Evolutionary conservation across 30 jellyfish, hydroid and myxozoan genomes (phyloP).

Genomic region (Rhopilema esculentum): DNA sequence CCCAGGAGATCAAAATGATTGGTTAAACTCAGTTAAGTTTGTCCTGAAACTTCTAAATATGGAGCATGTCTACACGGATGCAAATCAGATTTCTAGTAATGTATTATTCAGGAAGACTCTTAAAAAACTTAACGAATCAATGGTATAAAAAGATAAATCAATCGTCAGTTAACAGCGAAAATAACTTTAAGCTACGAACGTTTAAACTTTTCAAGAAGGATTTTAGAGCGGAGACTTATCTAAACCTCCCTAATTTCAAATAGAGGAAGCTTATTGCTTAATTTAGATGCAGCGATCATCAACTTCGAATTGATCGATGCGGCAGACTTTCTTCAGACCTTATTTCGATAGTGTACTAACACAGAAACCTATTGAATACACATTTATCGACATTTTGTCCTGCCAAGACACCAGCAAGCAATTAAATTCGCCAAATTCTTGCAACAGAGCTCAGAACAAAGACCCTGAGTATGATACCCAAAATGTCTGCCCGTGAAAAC

Average conservation of each 20-base stretch:
- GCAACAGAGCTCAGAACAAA: conserved; percentile 33
- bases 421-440: neutral
- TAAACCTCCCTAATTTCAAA: no score
- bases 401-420: conserved; percentile 33
- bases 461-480: conserved; percentile 16
- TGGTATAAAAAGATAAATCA: neutral
- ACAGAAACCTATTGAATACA: neutral
- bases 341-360: conserved; percentile 3
- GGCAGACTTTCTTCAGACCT: neutral
- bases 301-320: no score
- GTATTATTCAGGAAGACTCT: neutral
- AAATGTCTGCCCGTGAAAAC: neutral
- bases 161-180: conserved; percentile 13
- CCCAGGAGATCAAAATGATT: conserved; percentile 27
- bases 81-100: neutral
- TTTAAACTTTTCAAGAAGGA: conserved; percentile 24
- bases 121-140: neutral
- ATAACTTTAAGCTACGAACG: conserved; percentile 32
- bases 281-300: no score
- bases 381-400: conserved; percentile 5
- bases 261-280: no score
- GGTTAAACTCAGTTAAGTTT: neutral
- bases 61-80: neutral
- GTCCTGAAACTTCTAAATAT: neutral
- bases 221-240: conserved; percentile 36